These are phyloP conservation scores for Scaptomyza reducta DNA, from an alignment of 2,888 invertebrate genomes.

Conservation along the genomic window DNA sequence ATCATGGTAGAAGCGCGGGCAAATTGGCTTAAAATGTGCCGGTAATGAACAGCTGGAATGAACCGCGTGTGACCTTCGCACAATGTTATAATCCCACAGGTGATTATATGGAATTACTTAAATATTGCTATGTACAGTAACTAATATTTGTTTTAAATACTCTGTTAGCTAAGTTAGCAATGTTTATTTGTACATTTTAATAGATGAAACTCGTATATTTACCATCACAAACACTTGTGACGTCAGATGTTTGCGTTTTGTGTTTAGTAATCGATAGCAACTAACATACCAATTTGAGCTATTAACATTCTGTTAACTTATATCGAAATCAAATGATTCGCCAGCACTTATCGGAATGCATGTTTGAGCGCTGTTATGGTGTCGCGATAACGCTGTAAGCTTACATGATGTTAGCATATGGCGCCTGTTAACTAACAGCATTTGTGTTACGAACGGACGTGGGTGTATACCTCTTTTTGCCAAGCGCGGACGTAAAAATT, in stretches of 20 bases:
- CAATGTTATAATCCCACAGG: neutral
- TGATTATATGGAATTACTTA: neutral
- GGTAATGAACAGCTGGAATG: conserved; percentile 34
- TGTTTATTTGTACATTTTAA: conserved; percentile 6
- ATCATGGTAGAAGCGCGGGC: conserved; percentile 56
- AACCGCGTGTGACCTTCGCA: conserved; percentile 39
- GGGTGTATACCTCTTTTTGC: conserved; percentile 62
- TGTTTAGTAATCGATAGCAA: conserved; percentile 8
- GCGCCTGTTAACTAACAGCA: conserved; percentile 49
- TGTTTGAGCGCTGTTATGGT: conserved; percentile 24
- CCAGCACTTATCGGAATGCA: conserved; percentile 41
- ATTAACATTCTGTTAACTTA: conserved; percentile 3
- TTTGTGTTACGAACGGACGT: conserved; percentile 65
- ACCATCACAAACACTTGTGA: conserved; percentile 27
- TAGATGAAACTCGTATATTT: neutral
- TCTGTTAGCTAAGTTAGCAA: neutral
- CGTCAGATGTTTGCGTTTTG: conserved; percentile 11
- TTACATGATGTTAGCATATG: conserved; percentile 41
- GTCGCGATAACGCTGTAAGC: conserved; percentile 23
- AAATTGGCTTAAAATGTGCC: conserved; percentile 64
- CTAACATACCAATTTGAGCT: conserved; percentile 1
- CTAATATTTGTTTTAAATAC: neutral
- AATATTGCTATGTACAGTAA: neutral
- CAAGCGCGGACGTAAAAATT: conserved; percentile 56
- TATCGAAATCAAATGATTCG: neutral